Base-by-base conservation (phyloP, 1,140 invertebrate species). In the Drosophila malerkotliana region DNA sequence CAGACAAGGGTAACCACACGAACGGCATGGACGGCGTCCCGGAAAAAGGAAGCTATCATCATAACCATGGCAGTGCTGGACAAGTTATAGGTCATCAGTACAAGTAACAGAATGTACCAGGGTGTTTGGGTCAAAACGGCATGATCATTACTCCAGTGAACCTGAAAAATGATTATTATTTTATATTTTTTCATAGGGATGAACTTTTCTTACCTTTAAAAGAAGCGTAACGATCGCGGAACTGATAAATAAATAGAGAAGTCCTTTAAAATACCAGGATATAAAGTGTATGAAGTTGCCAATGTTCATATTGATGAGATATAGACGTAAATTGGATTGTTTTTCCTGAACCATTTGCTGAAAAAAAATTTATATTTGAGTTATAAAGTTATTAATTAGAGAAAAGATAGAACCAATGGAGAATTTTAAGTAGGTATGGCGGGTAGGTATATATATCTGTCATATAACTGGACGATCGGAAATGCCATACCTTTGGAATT, bases 301-400 rank as follows among this genome's bases (percentile, higher is more conserved):
- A 47, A 89, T 69, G 7, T 58, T 73, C 84, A 87, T 88, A 18
- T 88, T 89, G 24, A 89, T 72, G 9, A 88, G 48, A 30, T 59
- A 89, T 0, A 45, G 26, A n/a, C 77, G 83, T 54, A 79, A 10
- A 6, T 71, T 28, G 0, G 15, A 9, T 6, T 79, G 24, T 8
- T 88, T 88, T n/a, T 88, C 79, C 0, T 7, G 30, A 0, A 88
- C 76, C 37, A 88, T 56, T 73, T 83, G 67, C 83, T 88, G 4
- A 26, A 51, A 18, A 49, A 15, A 4, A 5, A 18, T 18, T 1
- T 21, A 21, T 21, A 21, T 21, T 21, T 21, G 21, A 0, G 21
- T 21, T 21, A 21, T 21, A 21, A 21, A 21, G 21, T 21, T 21
- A 21, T 21, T 21, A 3, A 21, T 21, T 21, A 21, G 21, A 3